Conservation (phyloP, 2,888 invertebrate genomes). For the Galeopsomyia nigrocyanea region DNA sequence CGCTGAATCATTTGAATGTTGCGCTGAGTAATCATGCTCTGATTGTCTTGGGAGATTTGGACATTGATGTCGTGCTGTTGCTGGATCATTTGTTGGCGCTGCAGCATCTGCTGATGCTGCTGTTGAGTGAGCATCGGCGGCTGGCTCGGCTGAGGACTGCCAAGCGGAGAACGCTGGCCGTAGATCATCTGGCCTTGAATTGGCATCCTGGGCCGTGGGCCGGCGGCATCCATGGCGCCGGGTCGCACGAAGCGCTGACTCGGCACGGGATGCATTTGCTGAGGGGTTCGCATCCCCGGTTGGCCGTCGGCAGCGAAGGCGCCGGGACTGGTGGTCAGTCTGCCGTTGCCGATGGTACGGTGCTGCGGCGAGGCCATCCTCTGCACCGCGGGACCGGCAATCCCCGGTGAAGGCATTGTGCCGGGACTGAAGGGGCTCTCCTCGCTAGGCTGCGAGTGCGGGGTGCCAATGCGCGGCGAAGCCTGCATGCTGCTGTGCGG, state of each 20-base stretch:
- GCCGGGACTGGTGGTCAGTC: conserved; percentile 73
- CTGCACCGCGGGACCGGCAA: conserved; percentile 68
- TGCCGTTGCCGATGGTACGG: conserved; percentile 64
- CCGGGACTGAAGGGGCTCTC: conserved; percentile 74
- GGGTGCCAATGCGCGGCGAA: conserved; percentile 75
- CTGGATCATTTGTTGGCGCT: conserved; percentile 57
- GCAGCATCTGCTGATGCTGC: conserved; percentile 64
- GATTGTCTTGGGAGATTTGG: conserved; percentile 53
- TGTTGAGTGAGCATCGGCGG: conserved; percentile 63
- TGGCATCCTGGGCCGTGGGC: conserved; percentile 64
- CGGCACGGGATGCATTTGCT: conserved; percentile 62
- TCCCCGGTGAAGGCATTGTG: conserved; percentile 69
- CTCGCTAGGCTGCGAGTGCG: conserved; percentile 74
- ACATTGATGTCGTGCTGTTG: conserved; percentile 53
- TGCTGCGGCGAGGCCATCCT: conserved; percentile 75
- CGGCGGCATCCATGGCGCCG: conserved; percentile 62
- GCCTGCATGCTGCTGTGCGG: conserved; percentile 71
- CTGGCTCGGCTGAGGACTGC: conserved; percentile 63
- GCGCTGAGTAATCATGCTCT: conserved; percentile 54
- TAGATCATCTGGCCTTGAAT: conserved; percentile 64
- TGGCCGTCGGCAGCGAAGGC: conserved; percentile 58
- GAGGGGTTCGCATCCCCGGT: conserved; percentile 56
- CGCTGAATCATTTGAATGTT: conserved; percentile 55
- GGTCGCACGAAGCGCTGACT: conserved; percentile 70
- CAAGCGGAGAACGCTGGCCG: conserved; percentile 65